These are phyloP conservation scores for Drosophila miranda DNA, from an alignment of 1,140 invertebrate genomes.

Conservation along the genomic window DNA sequence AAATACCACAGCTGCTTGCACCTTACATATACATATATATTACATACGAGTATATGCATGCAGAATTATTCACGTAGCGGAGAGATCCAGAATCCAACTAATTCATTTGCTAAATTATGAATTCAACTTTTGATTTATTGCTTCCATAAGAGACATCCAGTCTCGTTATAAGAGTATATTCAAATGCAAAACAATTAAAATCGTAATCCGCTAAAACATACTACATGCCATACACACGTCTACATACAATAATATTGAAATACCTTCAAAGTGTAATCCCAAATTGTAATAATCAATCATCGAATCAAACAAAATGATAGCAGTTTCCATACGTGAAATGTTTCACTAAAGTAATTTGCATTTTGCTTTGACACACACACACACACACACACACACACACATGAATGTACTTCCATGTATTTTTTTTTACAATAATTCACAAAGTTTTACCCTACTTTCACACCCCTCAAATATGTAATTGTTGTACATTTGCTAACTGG, in stretches of 20 bases:
- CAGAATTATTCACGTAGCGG: conserved; percentile 18
- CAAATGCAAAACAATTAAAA: conserved; percentile 14
- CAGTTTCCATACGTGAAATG: neutral
- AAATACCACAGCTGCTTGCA: too few species aligned
- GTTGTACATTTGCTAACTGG: conserved; percentile 36
- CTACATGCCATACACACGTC: conserved; percentile 20
- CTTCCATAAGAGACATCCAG: conserved; percentile 16
- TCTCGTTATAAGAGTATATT: conserved; percentile 11
- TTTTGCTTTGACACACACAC: conserved; percentile 32
- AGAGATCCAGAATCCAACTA: conserved; percentile 2
- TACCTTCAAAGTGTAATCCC: neutral
- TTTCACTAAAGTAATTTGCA: conserved; percentile 28
- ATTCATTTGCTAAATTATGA: conserved; percentile 11
- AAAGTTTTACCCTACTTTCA: conserved; percentile 6
- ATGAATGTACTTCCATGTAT: neutral
- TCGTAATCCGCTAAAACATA: neutral
- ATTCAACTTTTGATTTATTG: conserved; percentile 19
- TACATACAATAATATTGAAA: conserved; percentile 10
- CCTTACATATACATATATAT: too few species aligned
- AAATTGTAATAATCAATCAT: conserved; percentile 20
- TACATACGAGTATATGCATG: conserved; percentile 4
- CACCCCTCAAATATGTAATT: neutral
- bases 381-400: neutral
- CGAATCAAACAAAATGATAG: conserved; percentile 13
- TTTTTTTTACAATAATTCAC: conserved; percentile 13